Conservation (phyloP, 2,888 invertebrate genomes). For the Dryococelus australis region DNA sequence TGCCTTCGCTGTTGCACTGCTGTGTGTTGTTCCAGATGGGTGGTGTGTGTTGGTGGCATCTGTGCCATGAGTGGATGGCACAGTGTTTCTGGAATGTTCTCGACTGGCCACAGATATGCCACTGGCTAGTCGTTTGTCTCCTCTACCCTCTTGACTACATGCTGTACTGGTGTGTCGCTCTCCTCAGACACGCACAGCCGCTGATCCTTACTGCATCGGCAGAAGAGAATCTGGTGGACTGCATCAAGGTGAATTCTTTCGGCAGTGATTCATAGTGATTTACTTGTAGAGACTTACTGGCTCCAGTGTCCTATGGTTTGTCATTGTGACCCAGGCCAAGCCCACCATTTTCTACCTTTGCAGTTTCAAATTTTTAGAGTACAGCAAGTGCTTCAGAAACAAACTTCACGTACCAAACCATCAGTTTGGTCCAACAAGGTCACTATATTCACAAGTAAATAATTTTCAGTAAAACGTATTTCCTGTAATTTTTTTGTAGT, state of each 20-base stretch:
- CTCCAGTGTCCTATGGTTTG: too few species aligned
- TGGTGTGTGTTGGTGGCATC: constrained; percentile 38
- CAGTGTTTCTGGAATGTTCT: constrained; percentile 43
- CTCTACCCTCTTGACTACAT: constrained; percentile 38
- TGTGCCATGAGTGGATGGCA: constrained; percentile 38
- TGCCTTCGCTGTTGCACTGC: too few species aligned
- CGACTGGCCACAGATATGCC: constrained; percentile 42
- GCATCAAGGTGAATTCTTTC: constrained; percentile 26
- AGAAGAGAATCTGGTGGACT: constrained; percentile 32
- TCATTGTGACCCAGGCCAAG: too few species aligned
- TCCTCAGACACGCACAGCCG: constrained; percentile 41
- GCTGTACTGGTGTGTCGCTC: constrained; percentile 40
- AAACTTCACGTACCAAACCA: too few species aligned
- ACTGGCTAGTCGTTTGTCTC: constrained; percentile 38
- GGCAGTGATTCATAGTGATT: too few species aligned
- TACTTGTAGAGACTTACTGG: neutral
- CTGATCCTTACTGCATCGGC: constrained; percentile 34
- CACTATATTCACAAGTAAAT: too few species aligned
- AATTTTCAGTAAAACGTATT: too few species aligned
- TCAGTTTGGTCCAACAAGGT: too few species aligned
- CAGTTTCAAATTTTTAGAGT: too few species aligned
- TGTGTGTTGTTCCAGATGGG: constrained; percentile 33
- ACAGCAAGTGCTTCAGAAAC: too few species aligned
- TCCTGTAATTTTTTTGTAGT: too few species aligned
- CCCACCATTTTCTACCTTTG: too few species aligned